phyloP scores from a whole-genome alignment of 2,113 vertebrate species.

The Lathamus discolor region DNA sequence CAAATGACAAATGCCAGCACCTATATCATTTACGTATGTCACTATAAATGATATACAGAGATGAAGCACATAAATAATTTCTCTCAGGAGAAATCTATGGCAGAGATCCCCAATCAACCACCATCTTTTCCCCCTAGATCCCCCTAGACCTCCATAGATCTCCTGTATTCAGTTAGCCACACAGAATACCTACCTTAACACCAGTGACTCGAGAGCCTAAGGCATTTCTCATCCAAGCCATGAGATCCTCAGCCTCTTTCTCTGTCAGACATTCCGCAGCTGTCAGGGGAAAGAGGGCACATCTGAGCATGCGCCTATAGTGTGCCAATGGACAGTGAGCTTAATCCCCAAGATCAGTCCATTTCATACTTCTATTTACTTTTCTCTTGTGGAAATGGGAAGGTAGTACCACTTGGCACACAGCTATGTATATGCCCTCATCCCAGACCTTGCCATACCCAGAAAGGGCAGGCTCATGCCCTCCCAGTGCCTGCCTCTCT shows the following conservation, averaged over 20 bases:
- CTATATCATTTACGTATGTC: neutral
- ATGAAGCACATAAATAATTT: neutral
- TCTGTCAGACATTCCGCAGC: conserved; percentile 83
- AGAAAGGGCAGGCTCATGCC: neutral
- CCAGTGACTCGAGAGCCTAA: conserved; percentile 84
- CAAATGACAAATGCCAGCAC: neutral
- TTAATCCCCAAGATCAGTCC: neutral
- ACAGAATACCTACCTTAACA: conserved; percentile 82
- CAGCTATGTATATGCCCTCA: neutral
- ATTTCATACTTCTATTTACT: neutral
- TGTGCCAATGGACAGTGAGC: neutral
- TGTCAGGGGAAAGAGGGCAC: conserved; percentile 37
- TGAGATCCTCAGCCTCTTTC: conserved; percentile 86
- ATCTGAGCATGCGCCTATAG: rapidly evolving
- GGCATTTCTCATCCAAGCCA: conserved; percentile 93
- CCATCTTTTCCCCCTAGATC: neutral
- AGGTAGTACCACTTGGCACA: neutral
- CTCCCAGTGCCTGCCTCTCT: neutral
- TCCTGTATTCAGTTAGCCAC: neutral
- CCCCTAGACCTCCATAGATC: neutral
- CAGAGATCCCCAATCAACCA: neutral
- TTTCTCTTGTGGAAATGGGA: neutral
- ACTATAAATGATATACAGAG: neutral
- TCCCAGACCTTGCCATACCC: rapidly evolving
- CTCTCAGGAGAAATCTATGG: neutral